Evolutionary conservation across 2,797 vertebrate genomes (phyloP).

Genomic region (Craterocephalus amniculus): DNA sequence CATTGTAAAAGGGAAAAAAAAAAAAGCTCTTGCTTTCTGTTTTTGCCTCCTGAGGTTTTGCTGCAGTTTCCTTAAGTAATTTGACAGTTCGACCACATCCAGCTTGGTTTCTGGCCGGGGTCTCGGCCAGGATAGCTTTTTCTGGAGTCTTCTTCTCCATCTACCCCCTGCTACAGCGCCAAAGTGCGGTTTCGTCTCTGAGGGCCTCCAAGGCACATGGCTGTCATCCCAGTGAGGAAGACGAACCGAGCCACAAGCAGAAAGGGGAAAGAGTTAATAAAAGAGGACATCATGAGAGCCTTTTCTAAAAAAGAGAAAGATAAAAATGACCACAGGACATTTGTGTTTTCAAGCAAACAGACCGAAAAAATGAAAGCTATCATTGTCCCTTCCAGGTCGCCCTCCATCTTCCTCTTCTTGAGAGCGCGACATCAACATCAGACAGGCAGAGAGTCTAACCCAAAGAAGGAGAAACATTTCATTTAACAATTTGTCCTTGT

Average conservation of each 20-base stretch:
- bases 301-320: conserved; percentile 5
- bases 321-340: conserved; percentile 32
- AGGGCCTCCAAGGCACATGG: conserved; percentile 82
- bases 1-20: conserved; percentile 36
- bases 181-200: conserved; percentile 79
- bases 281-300: conserved; percentile 13
- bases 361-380: conserved; percentile 31
- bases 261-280: conserved; percentile 25
- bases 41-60: conserved; percentile 78
- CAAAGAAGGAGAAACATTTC: conserved; percentile 61
- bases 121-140: conserved; percentile 79
- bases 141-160: conserved; percentile 79
- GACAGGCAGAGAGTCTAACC: conserved; percentile 53
- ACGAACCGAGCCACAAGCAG: conserved; percentile 37
- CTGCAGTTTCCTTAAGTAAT: conserved; percentile 86
- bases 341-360: conserved; percentile 27
- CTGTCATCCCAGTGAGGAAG: conserved; percentile 71
- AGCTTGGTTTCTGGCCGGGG: conserved; percentile 83
- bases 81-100: conserved; percentile 88
- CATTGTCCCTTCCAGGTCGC: conserved; percentile 25
- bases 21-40: conserved; percentile 40
- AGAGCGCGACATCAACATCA: conserved; percentile 57
- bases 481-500: conserved; percentile 77
- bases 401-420: conserved; percentile 21
- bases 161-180: conserved; percentile 80